These are phyloP conservation scores for Halcyon smyrnensis DNA, from an alignment of 2,797 vertebrate genomes.

Conservation along the genomic window DNA sequence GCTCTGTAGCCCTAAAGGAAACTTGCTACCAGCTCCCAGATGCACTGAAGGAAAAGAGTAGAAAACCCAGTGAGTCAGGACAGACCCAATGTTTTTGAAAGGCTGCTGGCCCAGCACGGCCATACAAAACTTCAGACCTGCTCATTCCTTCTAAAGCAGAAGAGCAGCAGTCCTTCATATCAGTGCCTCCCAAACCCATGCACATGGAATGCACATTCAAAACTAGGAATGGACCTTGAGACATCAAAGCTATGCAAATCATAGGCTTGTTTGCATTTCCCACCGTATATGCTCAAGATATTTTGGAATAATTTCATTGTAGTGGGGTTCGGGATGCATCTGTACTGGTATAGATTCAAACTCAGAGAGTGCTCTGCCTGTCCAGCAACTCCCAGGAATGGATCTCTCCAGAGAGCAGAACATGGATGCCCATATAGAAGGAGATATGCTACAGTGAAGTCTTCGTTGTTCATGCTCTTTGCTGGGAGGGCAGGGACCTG, in stretches of 20 bases:
- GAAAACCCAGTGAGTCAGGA: not conserved
- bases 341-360: not conserved
- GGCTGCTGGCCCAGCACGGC: not conserved
- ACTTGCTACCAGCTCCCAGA: not conserved
- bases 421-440: not conserved
- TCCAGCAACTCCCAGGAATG: not conserved
- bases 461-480: not conserved
- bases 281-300: not conserved
- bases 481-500: not conserved
- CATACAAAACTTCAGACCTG: not conserved
- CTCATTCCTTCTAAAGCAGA: not conserved
- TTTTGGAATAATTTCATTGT: not conserved
- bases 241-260: not conserved
- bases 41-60: not conserved
- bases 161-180: not conserved
- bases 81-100: not conserved
- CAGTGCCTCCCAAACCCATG: not conserved
- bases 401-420: not conserved
- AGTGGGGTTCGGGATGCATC: not conserved
- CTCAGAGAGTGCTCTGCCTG: not conserved
- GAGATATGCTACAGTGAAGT: not conserved
- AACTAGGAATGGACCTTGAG: not conserved
- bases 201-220: not conserved
- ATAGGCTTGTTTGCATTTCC: rapidly evolving
- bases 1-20: not conserved